These are phyloP conservation scores for Thunnus maccoyii DNA, from an alignment of 2,113 vertebrate species.

Conservation along the genomic window DNA sequence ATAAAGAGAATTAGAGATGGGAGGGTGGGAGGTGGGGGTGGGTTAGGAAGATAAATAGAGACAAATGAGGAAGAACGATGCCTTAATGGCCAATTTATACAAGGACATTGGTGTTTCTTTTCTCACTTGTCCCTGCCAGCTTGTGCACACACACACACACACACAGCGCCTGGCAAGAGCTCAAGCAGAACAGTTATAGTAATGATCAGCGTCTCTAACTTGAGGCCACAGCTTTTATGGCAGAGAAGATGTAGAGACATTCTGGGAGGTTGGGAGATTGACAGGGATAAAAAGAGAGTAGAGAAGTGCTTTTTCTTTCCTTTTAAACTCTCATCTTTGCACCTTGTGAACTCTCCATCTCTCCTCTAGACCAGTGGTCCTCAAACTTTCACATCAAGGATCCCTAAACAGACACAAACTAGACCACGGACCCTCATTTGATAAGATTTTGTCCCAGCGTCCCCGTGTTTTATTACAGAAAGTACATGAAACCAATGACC, in stretches of 20 bases:
- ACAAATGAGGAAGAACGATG: neutral
- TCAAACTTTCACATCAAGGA: no score
- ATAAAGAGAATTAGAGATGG: conserved; percentile 6
- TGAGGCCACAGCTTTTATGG: conserved; percentile 33
- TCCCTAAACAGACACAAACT: no score
- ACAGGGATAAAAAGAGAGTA: conserved; percentile 20
- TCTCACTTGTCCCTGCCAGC: conserved; percentile 22
- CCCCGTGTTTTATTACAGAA: no score
- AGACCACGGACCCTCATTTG: no score
- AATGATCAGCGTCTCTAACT: conserved; percentile 51
- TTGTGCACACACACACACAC: neutral
- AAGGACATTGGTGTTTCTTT: conserved; percentile 5
- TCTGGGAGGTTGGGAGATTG: conserved; percentile 2
- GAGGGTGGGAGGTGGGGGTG: neutral
- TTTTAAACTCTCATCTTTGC: conserved; percentile 37
- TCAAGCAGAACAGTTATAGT: conserved; percentile 10
- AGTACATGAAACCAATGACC: no score
- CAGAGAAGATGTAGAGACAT: conserved; percentile 9
- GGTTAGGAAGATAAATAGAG: neutral
- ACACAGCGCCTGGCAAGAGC: neutral
- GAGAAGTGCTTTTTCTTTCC: neutral
- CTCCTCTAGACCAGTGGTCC: neutral
- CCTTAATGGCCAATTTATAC: conserved; percentile 2
- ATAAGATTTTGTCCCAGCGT: no score
- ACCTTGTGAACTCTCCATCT: conserved; percentile 3